Conservation (phyloP, 2,888 invertebrate genomes). For the Odontothrips loti region DNA sequence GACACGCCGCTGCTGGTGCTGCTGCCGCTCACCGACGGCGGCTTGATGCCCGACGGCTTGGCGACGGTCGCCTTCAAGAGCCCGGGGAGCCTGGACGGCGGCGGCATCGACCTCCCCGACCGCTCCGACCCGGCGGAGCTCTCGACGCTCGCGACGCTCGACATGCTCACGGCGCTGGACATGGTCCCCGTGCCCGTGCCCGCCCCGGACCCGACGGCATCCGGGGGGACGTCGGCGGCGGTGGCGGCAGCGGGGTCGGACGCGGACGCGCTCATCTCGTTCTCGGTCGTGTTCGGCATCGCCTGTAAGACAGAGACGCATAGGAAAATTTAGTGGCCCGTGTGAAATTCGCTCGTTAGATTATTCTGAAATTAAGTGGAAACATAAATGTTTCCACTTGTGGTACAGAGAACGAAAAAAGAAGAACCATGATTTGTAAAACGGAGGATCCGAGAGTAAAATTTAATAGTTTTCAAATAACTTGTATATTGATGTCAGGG, state of each 20-base stretch:
- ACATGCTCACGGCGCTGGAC: slow-evolving; percentile 3
- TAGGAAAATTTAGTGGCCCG: background rate
- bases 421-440: background rate
- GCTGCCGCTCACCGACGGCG: background rate
- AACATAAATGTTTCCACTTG: background rate
- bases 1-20: background rate
- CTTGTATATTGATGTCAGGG: background rate
- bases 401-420: background rate
- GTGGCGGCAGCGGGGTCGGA: background rate
- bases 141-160: background rate
- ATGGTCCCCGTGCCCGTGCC: background rate
- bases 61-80: slow-evolving; percentile 3
- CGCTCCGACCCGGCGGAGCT: slow-evolving; percentile 12
- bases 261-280: background rate
- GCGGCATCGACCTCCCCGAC: background rate
- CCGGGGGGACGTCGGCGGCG: background rate
- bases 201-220: background rate
- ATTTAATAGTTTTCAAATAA: background rate
- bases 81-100: slow-evolving; percentile 15
- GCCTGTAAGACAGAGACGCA: background rate
- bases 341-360: too few species aligned
- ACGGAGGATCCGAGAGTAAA: background rate
- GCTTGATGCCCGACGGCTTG: slow-evolving; percentile 1
- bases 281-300: slow-evolving; percentile 14
- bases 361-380: background rate